Evolutionary conservation across 2,888 invertebrate genomes (phyloP).

Genomic region (Heliothis peltigera): DNA sequence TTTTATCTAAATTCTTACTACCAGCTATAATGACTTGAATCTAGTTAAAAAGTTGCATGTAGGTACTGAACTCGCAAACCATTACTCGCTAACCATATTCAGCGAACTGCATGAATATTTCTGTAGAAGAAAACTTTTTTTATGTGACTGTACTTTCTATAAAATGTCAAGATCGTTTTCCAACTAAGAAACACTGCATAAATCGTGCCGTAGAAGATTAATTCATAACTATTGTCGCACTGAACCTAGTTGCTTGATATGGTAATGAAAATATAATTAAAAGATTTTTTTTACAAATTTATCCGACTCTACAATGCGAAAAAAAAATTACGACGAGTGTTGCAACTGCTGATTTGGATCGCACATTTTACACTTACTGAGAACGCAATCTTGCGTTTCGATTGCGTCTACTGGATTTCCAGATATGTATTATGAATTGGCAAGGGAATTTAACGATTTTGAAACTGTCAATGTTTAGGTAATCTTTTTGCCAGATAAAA

Average conservation of each 20-base stretch:
- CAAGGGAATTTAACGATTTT: too few species aligned
- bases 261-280: neutral
- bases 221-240: conserved; percentile 16
- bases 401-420: too few species aligned
- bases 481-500: too few species aligned
- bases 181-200: conserved; percentile 7
- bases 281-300: too few species aligned
- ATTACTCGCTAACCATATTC: conserved; percentile 68
- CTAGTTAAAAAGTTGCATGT: conserved; percentile 68
- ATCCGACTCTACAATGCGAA: too few species aligned
- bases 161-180: conserved; percentile 24
- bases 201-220: conserved; percentile 32
- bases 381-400: too few species aligned
- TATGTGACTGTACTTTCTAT: conserved; percentile 14
- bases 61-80: conserved; percentile 66
- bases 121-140: conserved; percentile 64
- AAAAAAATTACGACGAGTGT: too few species aligned
- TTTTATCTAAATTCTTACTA: conserved; percentile 18
- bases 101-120: conserved; percentile 70
- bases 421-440: too few species aligned
- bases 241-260: neutral
- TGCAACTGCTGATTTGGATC: too few species aligned
- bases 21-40: conserved; percentile 36
- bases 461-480: too few species aligned
- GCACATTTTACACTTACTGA: too few species aligned